Conservation (phyloP, 2,888 invertebrate genomes). For the Nesidiocoris tenuis region DNA sequence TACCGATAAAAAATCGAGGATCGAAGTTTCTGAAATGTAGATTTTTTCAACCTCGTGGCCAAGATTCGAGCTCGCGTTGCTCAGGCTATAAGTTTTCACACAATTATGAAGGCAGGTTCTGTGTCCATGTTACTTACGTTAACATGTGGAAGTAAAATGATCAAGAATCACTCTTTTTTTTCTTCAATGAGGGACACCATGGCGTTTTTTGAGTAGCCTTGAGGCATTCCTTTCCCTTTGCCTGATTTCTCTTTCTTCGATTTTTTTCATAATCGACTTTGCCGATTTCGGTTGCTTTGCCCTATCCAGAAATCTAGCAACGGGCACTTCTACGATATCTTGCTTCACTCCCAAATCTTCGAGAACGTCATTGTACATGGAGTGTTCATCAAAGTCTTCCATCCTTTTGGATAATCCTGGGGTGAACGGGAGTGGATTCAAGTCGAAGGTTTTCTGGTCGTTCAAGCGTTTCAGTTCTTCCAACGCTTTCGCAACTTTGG, state of each 20-base stretch:
- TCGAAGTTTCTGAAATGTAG: too few relatives aligned
- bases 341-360: conserved; percentile 13
- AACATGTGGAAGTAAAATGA: too few relatives aligned
- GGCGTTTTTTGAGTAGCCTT: too few relatives aligned
- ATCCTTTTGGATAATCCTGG: conserved; percentile 7
- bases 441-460: conserved; percentile 13
- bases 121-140: too few relatives aligned
- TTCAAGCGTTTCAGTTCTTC: conserved; percentile 22
- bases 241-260: conserved; percentile 3
- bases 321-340: conserved; percentile 22
- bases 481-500: conserved; percentile 8
- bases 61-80: too few relatives aligned
- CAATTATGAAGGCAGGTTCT: too few relatives aligned
- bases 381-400: conserved; percentile 14
- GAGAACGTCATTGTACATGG: conserved; percentile 17
- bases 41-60: too few relatives aligned
- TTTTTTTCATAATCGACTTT: conserved; percentile 34
- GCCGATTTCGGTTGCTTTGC: conserved; percentile 13
- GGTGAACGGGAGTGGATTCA: conserved; percentile 20
- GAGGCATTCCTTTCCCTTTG: not conserved
- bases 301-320: conserved; percentile 1
- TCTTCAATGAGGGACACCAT: too few relatives aligned
- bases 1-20: too few relatives aligned
- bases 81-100: too few relatives aligned
- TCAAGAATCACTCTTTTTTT: too few relatives aligned